These are phyloP conservation scores for Macrobrachium nipponense DNA, from an alignment of 1,140 invertebrate genomes.

Conservation along the genomic window DNA sequence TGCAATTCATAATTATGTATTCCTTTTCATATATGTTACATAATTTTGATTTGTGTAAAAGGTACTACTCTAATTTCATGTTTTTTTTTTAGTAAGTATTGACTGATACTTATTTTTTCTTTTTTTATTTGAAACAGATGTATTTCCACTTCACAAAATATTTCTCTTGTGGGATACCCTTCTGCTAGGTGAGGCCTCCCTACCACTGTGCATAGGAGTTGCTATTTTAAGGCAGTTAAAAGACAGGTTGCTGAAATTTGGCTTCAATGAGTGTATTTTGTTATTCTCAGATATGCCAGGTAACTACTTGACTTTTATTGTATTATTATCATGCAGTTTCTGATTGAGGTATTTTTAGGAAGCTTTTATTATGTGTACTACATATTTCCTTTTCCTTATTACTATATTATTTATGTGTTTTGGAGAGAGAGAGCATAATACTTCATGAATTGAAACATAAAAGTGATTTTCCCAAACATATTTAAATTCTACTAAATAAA, in stretches of 20 bases:
- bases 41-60: background rate
- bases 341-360: constrained; percentile 10
- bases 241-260: constrained; percentile 85
- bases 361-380: too few species aligned
- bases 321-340: background rate
- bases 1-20: background rate
- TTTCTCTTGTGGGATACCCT: constrained; percentile 98
- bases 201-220: constrained; percentile 94
- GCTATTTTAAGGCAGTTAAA: constrained; percentile 91
- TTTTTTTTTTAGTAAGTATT: too few species aligned
- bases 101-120: too few species aligned
- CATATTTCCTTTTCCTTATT: too few species aligned
- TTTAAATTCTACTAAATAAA: too few species aligned
- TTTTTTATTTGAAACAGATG: constrained; percentile 75
- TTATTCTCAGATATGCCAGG: constrained; percentile 96
- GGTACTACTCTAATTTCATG: too few species aligned
- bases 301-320: constrained; percentile 64
- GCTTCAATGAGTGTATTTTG: constrained; percentile 97
- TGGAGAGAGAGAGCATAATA: too few species aligned
- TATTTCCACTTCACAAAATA: constrained; percentile 98
- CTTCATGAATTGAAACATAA: too few species aligned
- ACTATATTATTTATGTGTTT: too few species aligned
- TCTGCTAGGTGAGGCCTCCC: constrained; percentile 90
- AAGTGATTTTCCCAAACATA: too few species aligned
- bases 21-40: background rate